These are phyloP conservation scores for Strigops habroptila DNA, from an alignment of 2,113 vertebrate genomes.

Conservation along the genomic window DNA sequence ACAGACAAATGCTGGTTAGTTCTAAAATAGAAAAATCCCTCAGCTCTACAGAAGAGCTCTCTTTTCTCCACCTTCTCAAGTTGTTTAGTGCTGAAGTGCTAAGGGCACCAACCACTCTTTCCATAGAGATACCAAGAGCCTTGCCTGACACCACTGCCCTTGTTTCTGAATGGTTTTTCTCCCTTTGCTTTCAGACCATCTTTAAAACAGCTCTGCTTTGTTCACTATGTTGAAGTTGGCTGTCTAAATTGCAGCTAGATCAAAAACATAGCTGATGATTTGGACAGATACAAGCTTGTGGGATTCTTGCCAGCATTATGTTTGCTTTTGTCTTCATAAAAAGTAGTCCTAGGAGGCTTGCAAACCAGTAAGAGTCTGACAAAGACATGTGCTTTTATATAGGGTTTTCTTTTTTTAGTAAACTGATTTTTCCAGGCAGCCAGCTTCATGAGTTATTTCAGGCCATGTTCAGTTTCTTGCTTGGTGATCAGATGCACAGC, in stretches of 20 bases:
- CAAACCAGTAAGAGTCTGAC: not conserved
- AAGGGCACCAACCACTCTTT: not conserved
- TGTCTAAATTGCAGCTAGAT: not conserved
- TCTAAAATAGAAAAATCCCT: not conserved
- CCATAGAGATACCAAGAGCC: not conserved
- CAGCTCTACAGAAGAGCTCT: not conserved
- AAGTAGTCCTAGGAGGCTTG: not conserved
- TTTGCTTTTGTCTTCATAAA: slow-evolving; percentile 24
- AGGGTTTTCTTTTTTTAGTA: not conserved
- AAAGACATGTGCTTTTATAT: not conserved
- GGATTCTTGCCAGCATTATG: not conserved
- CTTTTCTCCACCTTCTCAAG: not conserved
- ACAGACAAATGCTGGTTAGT: not conserved
- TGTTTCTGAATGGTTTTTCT: not conserved
- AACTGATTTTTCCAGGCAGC: not conserved
- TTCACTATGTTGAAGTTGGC: not conserved
- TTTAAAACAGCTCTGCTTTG: not conserved
- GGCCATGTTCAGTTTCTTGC: not conserved
- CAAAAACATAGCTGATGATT: slow-evolving; percentile 23
- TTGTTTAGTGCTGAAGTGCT: not conserved
- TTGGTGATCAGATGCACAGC: not conserved
- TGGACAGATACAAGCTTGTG: not conserved
- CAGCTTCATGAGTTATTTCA: slow-evolving; percentile 24
- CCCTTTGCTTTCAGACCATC: not conserved
- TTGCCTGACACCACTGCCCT: not conserved